Percentiles rank a stretch among this genome's conserved stretches.
These are phyloP conservation scores for Eonycteris spelaea DNA, from an alignment of 2,113 vertebrate genomes.

Conservation along the genomic window DNA sequence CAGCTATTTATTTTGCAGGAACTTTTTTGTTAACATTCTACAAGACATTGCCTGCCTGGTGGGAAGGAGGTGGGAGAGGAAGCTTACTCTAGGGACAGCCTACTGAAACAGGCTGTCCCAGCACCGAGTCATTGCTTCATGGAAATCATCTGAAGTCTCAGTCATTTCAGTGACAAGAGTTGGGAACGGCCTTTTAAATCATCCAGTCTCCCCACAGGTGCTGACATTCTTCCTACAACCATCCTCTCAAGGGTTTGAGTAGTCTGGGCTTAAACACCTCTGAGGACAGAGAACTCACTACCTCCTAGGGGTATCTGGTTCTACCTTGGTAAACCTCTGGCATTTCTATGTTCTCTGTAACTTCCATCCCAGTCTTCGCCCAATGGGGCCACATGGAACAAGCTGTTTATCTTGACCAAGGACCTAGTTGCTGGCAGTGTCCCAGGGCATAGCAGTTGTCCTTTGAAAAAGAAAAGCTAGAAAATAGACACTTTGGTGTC, in stretches of 20 bases:
- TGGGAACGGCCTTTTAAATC: background rate
- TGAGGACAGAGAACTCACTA: constrained; percentile 63
- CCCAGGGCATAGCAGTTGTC: background rate
- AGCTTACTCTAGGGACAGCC: background rate
- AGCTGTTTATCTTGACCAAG: background rate
- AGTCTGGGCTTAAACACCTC: constrained; percentile 28
- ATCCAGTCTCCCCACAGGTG: constrained; percentile 35
- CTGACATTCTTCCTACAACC: constrained; percentile 32
- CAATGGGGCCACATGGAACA: background rate
- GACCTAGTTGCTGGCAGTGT: background rate
- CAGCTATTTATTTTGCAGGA: background rate
- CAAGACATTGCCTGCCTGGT: background rate
- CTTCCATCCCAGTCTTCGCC: constrained; percentile 15
- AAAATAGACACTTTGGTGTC: background rate
- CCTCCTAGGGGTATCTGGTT: constrained; percentile 56
- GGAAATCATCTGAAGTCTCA: background rate
- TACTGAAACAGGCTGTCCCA: background rate
- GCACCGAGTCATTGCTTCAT: background rate
- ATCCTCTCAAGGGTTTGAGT: background rate
- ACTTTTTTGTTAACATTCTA: background rate
- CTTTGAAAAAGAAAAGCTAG: background rate
- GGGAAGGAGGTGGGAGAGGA: background rate
- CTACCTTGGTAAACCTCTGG: constrained; percentile 19
- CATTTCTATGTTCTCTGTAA: constrained; percentile 41
- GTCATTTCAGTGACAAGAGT: background rate